phyloP scores from a whole-genome alignment of 2,888 invertebrate genomes.

The Chaetogeoica ovagalla region DNA sequence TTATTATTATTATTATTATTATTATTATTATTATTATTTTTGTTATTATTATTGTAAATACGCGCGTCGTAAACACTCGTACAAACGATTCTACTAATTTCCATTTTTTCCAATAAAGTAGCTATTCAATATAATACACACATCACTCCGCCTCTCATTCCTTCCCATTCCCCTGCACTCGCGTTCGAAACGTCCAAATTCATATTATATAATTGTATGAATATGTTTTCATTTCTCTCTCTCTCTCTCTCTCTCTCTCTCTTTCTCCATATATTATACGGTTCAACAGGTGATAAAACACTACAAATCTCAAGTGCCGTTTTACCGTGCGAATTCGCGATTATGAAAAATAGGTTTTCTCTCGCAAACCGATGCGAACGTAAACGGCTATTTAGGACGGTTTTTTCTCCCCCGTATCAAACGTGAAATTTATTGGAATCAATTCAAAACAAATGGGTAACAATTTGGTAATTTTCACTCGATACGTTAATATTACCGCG shows the following conservation, averaged over 20 bases:
- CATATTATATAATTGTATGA: not conserved
- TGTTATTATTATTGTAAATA: not conserved
- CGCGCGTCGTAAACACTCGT: not conserved
- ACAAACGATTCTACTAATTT: constrained; percentile 11
- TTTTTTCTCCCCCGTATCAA: no score
- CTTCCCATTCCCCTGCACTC: not conserved
- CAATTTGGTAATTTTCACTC: no score
- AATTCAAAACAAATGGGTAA: no score
- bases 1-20: constrained; percentile 2
- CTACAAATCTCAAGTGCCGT: no score
- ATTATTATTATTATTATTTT: constrained; percentile 8
- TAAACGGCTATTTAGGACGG: no score
- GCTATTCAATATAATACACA: no score
- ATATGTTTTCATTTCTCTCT: not conserved
- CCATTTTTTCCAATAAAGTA: not conserved
- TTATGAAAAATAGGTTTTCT: no score
- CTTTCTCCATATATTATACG: not conserved
- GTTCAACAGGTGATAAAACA: constrained; percentile 14
- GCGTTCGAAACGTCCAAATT: not conserved
- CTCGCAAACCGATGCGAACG: no score
- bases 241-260: no score
- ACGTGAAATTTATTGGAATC: no score
- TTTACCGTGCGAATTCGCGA: no score
- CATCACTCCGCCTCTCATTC: not conserved
- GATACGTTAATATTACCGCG: no score